Percentiles rank a stretch among this genome's conserved stretches.
Conservation (phyloP, 1,140 invertebrate genomes). For the Sycophila sp. region DNA sequence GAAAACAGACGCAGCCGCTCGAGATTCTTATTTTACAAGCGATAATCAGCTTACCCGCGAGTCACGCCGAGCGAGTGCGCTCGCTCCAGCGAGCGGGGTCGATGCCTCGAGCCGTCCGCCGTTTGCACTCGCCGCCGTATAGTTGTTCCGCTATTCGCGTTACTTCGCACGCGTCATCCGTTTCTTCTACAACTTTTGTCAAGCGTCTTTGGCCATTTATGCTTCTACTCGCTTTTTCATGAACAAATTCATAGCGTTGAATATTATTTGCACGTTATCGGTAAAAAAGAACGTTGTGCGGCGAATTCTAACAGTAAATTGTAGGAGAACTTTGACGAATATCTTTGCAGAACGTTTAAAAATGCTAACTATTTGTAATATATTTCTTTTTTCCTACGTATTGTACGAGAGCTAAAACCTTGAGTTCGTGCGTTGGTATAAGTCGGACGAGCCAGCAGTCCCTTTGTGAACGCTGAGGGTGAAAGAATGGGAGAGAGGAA, state of each 20-base stretch:
- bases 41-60: conserved; percentile 22
- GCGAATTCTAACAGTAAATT: too few species aligned
- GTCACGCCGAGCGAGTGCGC: too few species aligned
- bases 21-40: conserved; percentile 19
- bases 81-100: not conserved
- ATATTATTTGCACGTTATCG: too few species aligned
- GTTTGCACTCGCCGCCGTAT: not conserved
- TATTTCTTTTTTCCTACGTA: too few species aligned
- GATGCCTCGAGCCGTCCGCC: not conserved
- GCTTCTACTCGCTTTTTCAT: too few species aligned
- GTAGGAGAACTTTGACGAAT: too few species aligned
- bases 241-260: too few species aligned
- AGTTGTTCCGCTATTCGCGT: not conserved
- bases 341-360: too few species aligned
- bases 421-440: not conserved
- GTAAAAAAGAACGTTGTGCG: too few species aligned
- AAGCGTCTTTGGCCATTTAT: too few species aligned
- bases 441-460: not conserved
- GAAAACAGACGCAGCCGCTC: not conserved
- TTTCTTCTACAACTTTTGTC: not conserved
- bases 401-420: too few species aligned
- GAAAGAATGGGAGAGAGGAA: not conserved
- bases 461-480: not conserved
- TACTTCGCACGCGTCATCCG: not conserved
- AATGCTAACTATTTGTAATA: too few species aligned